phyloP scores from a whole-genome alignment of 2,888 invertebrate genomes.

The Listrodromus nycthemerus region DNA sequence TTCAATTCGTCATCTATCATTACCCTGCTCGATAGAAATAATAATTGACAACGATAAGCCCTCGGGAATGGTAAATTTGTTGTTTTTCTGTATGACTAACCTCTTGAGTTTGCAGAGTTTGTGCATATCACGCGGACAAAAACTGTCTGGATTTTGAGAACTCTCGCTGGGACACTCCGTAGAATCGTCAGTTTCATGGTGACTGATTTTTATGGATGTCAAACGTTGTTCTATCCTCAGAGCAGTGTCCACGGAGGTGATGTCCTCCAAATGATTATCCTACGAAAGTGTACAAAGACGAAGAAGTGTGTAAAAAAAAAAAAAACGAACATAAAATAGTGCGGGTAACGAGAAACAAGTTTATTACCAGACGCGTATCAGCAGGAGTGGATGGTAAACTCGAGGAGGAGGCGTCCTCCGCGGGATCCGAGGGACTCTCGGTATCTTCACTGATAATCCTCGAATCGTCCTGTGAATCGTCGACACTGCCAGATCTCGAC shows the following conservation, averaged over 20 bases:
- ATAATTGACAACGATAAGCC: background rate
- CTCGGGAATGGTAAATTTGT: too few species aligned
- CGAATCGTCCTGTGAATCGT: constrained; percentile 68
- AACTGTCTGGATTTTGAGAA: constrained; percentile 69
- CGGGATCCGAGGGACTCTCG: constrained; percentile 67
- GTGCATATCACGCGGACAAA: constrained; percentile 78
- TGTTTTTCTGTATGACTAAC: constrained; percentile 66
- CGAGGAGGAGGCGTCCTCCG: constrained; percentile 67
- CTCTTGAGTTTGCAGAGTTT: constrained; percentile 75
- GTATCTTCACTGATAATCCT: constrained; percentile 54
- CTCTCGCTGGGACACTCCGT: constrained; percentile 36
- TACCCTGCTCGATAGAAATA: constrained; percentile 72
- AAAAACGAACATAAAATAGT: constrained; percentile 15
- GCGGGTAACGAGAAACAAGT: background rate
- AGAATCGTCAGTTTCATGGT: constrained; percentile 4
- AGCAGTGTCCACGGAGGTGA: constrained; percentile 18
- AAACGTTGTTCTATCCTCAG: constrained; percentile 49
- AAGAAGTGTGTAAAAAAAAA: background rate
- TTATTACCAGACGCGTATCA: constrained; percentile 59
- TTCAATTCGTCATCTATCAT: constrained; percentile 84
- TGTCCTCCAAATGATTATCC: constrained; percentile 23
- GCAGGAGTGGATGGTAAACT: constrained; percentile 64
- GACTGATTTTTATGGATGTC: constrained; percentile 6
- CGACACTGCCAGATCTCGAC: constrained; percentile 54
- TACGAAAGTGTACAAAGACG: background rate